These are phyloP conservation scores for Temnothorax ravouxi DNA, from an alignment of 2,888 invertebrate species.

Conservation along the genomic window DNA sequence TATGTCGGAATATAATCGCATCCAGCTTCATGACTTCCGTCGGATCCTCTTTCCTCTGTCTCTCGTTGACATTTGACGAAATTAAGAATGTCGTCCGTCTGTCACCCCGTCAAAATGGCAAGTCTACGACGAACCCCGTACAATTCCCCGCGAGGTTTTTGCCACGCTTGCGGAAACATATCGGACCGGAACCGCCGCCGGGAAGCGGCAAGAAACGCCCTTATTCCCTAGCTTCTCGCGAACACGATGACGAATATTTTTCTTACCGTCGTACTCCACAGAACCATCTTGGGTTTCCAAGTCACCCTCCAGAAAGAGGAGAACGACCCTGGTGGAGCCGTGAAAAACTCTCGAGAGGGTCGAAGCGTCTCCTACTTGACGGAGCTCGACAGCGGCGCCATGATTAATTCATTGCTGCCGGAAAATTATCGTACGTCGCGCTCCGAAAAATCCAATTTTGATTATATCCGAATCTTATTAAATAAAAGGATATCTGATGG, in stretches of 20 bases:
- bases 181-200: constrained; percentile 40
- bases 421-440: constrained; percentile 36
- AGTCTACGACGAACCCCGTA: constrained; percentile 26
- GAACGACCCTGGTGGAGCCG: constrained; percentile 37
- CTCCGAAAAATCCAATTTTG: constrained; percentile 26
- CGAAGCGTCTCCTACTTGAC: constrained; percentile 48
- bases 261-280: constrained; percentile 45
- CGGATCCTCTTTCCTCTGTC: constrained; percentile 63
- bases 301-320: constrained; percentile 45
- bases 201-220: constrained; percentile 45
- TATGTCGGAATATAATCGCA: constrained; percentile 63
- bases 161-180: constrained; percentile 63
- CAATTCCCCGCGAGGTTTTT: constrained; percentile 62
- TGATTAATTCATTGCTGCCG: constrained; percentile 52
- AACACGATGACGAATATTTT: constrained; percentile 62
- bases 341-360: constrained; percentile 56
- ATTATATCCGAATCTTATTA: not conserved
- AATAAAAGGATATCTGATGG: not conserved
- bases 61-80: constrained; percentile 77
- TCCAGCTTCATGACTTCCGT: constrained; percentile 71
- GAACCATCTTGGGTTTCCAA: constrained; percentile 49
- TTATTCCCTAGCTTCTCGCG: constrained; percentile 40
- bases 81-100: constrained; percentile 81
- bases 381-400: constrained; percentile 45
- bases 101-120: constrained; percentile 68